Percentiles rank a stretch among this genome's conserved stretches.
These are phyloP conservation scores for Marcusenius ussheri DNA, from an alignment of 2,113 vertebrate genomes.

Conservation along the genomic window DNA sequence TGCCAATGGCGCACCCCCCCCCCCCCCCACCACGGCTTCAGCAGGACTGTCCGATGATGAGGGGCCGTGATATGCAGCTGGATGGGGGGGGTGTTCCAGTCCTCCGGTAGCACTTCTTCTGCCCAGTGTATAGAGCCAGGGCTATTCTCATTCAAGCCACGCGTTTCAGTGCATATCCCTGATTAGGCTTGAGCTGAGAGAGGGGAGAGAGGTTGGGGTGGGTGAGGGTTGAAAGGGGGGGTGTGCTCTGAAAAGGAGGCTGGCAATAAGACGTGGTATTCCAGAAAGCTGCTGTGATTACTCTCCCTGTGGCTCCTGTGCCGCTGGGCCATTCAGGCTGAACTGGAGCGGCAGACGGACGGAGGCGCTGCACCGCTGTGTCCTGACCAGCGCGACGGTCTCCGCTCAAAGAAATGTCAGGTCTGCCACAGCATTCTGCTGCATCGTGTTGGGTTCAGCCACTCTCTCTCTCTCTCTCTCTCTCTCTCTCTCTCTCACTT, in stretches of 20 bases:
- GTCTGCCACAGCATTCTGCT: conserved; percentile 61
- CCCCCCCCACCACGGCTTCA: background rate
- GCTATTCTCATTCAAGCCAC: conserved; percentile 49
- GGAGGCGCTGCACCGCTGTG: conserved; percentile 29
- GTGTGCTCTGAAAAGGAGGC: background rate
- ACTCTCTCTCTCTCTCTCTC: conserved; percentile 25
- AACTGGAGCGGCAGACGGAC: conserved; percentile 41
- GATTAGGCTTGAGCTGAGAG: conserved; percentile 27
- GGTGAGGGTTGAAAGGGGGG: conserved; percentile 28
- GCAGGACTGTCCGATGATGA: background rate
- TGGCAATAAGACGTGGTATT: conserved; percentile 39
- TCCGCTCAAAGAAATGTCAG: conserved; percentile 58
- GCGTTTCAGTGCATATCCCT: conserved; percentile 33
- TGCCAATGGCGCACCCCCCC: background rate
- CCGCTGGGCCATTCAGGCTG: background rate
- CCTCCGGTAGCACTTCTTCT: conserved; percentile 41
- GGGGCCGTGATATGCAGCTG: background rate
- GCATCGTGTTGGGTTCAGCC: conserved; percentile 56
- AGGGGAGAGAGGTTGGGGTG: conserved; percentile 26
- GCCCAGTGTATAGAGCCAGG: conserved; percentile 36
- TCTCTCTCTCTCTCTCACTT: conserved; percentile 27
- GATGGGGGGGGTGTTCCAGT: conserved; percentile 25
- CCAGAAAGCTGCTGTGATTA: conserved; percentile 21
- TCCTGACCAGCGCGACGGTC: conserved; percentile 44
- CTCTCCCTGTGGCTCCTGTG: background rate